Base-by-base conservation (phyloP, 2,113 vertebrate genomes). In the Bettongia penicillata region DNA sequence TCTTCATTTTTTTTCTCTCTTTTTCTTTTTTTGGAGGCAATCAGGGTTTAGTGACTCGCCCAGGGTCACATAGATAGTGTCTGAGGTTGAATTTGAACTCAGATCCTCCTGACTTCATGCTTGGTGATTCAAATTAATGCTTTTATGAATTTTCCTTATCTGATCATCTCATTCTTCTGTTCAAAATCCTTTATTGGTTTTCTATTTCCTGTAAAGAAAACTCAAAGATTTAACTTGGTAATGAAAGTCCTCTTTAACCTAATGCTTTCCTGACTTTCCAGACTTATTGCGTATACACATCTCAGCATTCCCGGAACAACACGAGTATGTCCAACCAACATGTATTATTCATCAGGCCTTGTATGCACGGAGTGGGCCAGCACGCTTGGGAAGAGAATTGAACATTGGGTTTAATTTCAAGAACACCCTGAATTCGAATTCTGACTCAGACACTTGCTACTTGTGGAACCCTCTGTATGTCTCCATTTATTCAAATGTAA, bases 151-250 rank as follows among this genome's bases (percentile, higher is more conserved):
- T 31, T 37, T 28, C 57, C 28, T 61, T 61, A 61, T 61, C 57
- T 31, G 0, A 92, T 68, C 49, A 11, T 77, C 24, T 51, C 52
- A 55, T 55, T 91, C 8, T 1, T 25, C 0, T 12, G 49, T 50
- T 94, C 53, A 94, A 50, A 94, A 90, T n/a, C 10, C 43, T 90
- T 53, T 47, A 91, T n/a, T 51, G 16, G 31, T 90, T n/a, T 51
- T 89, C 16, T 47, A n/a, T 48, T 91, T 37, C 55, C 89, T 28
- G 51, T 19, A 11, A 91, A 57, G n/a, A 16, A 19, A 91, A n/a
- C 53, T 1, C 31, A 91, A 31, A 53, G 37, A 57, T 53, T 93
- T 37, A 22, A 77, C 14, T 16, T 77, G 61, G 31, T 19, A n/a
- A 19, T n/a, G 5, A 43, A 19, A 49, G 0, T 12, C 28, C 2